phyloP scores from a whole-genome alignment of 2,797 vertebrate species.

The Ammospiza maritima region DNA sequence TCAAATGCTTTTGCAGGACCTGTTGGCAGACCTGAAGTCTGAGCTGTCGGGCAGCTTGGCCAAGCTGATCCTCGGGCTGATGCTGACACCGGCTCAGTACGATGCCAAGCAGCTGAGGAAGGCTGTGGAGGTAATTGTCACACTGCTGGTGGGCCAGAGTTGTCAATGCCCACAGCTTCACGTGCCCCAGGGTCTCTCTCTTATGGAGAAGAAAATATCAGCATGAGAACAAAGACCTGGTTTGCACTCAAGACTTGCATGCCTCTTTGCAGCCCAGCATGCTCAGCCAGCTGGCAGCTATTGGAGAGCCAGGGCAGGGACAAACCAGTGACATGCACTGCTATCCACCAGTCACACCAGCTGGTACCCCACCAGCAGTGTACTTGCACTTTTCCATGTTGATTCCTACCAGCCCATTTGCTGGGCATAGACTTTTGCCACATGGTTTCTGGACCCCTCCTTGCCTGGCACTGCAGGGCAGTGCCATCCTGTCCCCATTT shows the following conservation, averaged over 20 bases:
- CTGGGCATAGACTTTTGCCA: background rate
- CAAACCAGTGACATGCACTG: background rate
- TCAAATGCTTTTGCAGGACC: slow-evolving; percentile 76
- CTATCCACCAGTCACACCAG: background rate
- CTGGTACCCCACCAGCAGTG: background rate
- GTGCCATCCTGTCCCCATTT: background rate
- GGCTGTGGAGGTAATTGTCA: slow-evolving; percentile 88
- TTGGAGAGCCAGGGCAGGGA: background rate
- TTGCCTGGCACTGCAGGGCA: background rate
- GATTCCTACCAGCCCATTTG: background rate
- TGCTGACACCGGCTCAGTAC: slow-evolving; percentile 92
- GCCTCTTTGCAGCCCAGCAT: background rate
- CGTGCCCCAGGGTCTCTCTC: background rate
- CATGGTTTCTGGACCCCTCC: background rate
- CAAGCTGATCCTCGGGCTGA: slow-evolving; percentile 89
- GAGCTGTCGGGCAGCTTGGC: slow-evolving; percentile 92
- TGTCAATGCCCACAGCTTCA: background rate
- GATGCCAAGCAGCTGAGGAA: slow-evolving; percentile 97
- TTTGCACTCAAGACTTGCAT: background rate
- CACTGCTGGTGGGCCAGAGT: background rate
- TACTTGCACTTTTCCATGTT: rapidly evolving
- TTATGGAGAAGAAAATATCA: background rate
- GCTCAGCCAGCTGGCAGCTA: background rate
- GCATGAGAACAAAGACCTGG: background rate
- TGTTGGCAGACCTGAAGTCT: slow-evolving; percentile 96